These are phyloP conservation scores for Periophthalmodon schlosseri DNA, from an alignment of 2,113 vertebrate species.

Conservation along the genomic window DNA sequence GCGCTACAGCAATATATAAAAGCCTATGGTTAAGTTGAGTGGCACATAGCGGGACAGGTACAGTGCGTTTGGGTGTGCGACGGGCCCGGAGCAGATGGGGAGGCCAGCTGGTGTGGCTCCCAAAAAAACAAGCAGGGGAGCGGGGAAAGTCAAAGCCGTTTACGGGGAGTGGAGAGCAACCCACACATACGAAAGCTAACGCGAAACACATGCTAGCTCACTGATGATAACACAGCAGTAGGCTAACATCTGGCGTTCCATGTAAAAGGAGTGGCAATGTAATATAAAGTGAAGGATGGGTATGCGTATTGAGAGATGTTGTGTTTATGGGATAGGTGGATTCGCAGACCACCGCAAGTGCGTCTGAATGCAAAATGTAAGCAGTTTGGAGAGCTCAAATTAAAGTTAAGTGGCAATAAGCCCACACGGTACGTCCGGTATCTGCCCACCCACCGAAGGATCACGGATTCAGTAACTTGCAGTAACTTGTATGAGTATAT, in stretches of 20 bases:
- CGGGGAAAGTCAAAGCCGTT: constrained; percentile 46
- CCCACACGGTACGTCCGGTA: no score
- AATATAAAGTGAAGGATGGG: background rate
- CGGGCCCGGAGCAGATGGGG: constrained; percentile 42
- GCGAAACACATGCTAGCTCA: constrained; percentile 5
- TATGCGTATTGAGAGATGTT: background rate
- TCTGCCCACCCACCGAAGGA: no score
- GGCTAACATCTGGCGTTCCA: background rate
- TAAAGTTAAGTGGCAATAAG: no score
- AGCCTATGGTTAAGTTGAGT: constrained; percentile 29
- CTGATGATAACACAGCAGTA: background rate
- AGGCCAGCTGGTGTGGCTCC: constrained; percentile 44
- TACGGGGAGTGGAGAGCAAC: constrained; percentile 20
- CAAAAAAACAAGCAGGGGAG: constrained; percentile 47
- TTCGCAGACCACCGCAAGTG: background rate
- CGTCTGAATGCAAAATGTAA: background rate
- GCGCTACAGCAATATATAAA: constrained; percentile 13
- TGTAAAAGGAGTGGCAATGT: background rate
- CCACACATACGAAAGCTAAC: background rate
- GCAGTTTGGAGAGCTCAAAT: no score
- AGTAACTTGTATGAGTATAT: no score
- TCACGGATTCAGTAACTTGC: no score
- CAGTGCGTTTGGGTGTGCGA: constrained; percentile 25
- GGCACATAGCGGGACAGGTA: constrained; percentile 45
- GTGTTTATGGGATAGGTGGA: background rate